Percentiles rank a stretch among this genome's conserved stretches.
These are phyloP conservation scores for Tauraco hartlaubi DNA, from an alignment of 2,797 vertebrate species.

Conservation along the genomic window DNA sequence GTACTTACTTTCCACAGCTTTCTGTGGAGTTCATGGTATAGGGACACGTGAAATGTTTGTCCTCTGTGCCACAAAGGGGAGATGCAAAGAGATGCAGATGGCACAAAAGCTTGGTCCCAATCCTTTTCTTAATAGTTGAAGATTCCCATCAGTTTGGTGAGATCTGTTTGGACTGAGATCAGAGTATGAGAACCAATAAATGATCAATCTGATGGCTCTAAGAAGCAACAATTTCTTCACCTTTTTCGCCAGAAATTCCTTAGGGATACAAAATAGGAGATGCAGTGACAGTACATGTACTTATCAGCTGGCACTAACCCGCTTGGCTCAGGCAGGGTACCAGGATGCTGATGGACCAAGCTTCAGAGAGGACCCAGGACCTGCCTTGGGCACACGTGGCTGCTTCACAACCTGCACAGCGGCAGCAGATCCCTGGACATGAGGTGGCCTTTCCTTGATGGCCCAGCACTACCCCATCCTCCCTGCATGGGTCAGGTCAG, in stretches of 20 bases:
- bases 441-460: neutral
- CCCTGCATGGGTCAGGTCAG: accelerated
- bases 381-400: neutral
- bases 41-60: neutral
- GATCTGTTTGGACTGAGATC: neutral
- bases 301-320: neutral
- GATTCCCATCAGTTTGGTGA: neutral
- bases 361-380: neutral
- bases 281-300: accelerated
- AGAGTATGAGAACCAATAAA: neutral
- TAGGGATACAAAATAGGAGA: neutral
- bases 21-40: neutral
- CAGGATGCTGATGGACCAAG: neutral
- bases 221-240: neutral
- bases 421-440: neutral
- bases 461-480: neutral
- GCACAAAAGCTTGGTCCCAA: neutral
- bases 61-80: neutral
- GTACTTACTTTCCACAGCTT: neutral
- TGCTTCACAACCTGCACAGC: accelerated
- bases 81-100: neutral
- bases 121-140: neutral
- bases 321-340: neutral
- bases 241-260: neutral
- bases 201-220: neutral